phyloP scores from a whole-genome alignment of 2,797 vertebrate species.

The Eulemur albifrons region DNA sequence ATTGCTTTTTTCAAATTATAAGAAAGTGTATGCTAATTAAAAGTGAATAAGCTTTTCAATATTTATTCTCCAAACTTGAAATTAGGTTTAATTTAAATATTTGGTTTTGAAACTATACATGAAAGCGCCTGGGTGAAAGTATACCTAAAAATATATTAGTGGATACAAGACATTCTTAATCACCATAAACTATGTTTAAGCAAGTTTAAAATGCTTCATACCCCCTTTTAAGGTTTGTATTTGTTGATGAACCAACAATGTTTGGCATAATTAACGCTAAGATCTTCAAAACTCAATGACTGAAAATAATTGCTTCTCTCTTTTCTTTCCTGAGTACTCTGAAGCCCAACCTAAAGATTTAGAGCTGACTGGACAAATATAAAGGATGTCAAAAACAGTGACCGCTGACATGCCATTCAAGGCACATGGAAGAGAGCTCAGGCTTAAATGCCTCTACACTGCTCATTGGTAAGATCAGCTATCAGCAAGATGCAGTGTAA shows the following conservation, averaged over 20 bases:
- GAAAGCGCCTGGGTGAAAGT: conserved; percentile 53
- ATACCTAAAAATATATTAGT: conserved; percentile 62
- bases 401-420: conserved; percentile 91
- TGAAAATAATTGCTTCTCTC: conserved; percentile 94
- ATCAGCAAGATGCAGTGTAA: conserved; percentile 89
- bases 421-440: conserved; percentile 88
- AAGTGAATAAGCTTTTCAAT: conserved; percentile 21
- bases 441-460: conserved; percentile 90
- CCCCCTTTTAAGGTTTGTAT: conserved; percentile 84
- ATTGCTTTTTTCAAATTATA: conserved; percentile 50
- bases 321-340: conserved; percentile 89
- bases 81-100: conserved; percentile 40
- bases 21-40: conserved; percentile 47
- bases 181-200: conserved; percentile 68
- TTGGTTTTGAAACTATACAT: conserved; percentile 46
- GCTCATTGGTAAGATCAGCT: conserved; percentile 92
- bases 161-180: conserved; percentile 70
- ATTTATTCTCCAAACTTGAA: conserved; percentile 43
- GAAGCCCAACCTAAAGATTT: conserved; percentile 92
- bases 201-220: conserved; percentile 65
- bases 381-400: conserved; percentile 93
- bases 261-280: conserved; percentile 93
- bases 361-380: conserved; percentile 95
- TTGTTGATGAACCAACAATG: conserved; percentile 89
- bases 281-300: conserved; percentile 91